Conservation (phyloP, 1,140 invertebrate species). For the Drosophila sucinea region DNA sequence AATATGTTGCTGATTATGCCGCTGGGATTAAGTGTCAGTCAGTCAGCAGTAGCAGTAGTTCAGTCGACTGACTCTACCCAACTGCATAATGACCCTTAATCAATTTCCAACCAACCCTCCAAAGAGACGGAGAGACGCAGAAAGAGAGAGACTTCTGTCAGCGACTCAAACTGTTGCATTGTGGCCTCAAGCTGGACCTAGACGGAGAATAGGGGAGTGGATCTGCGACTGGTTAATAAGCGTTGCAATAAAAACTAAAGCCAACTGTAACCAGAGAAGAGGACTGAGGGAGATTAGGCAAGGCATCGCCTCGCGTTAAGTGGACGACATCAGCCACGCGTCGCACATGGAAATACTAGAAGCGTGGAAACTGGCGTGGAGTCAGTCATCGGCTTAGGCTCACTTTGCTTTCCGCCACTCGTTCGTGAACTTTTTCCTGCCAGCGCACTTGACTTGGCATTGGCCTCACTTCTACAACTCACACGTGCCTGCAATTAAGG, state of each 20-base stretch:
- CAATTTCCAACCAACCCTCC: slow-evolving; percentile 68
- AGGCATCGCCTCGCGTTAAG: slow-evolving; percentile 45
- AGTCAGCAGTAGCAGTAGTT: slow-evolving; percentile 8
- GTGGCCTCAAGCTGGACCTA: not conserved
- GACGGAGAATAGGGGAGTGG: slow-evolving; percentile 7
- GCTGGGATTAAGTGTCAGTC: slow-evolving; percentile 79
- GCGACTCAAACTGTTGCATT: slow-evolving; percentile 66
- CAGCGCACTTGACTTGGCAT: slow-evolving; percentile 54
- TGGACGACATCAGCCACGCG: slow-evolving; percentile 50
- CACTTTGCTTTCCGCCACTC: slow-evolving; percentile 36
- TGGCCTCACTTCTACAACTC: slow-evolving; percentile 41
- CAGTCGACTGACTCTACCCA: slow-evolving; percentile 37
- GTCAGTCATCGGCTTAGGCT: slow-evolving; percentile 60
- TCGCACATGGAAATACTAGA: slow-evolving; percentile 53
- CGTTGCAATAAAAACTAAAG: slow-evolving; percentile 67
- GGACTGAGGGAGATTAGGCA: slow-evolving; percentile 19
- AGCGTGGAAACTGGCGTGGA: slow-evolving; percentile 39
- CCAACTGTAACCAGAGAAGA: slow-evolving; percentile 64
- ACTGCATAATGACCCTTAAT: slow-evolving; percentile 81
- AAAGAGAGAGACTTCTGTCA: slow-evolving; percentile 25
- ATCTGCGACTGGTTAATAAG: slow-evolving; percentile 36
- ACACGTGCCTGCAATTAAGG: slow-evolving; percentile 80
- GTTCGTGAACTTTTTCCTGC: slow-evolving; percentile 37
- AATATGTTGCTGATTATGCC: slow-evolving; percentile 81
- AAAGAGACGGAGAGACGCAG: not conserved